Evolutionary conservation across 2,797 vertebrate species (phyloP).

Genomic region (Euphonia xanthogaster): DNA sequence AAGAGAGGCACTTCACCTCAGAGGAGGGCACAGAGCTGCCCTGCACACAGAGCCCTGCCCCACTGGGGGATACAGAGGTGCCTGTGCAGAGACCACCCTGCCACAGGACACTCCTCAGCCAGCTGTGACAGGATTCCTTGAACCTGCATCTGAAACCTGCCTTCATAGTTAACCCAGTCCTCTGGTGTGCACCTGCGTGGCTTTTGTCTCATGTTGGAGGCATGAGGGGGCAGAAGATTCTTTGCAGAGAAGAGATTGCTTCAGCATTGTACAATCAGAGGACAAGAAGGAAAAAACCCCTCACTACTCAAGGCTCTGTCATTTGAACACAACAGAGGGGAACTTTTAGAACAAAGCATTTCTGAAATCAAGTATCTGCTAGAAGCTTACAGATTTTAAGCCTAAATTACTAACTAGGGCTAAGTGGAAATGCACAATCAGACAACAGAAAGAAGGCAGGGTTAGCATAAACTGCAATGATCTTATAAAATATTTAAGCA

Average conservation of each 20-base stretch:
- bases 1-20: neutral
- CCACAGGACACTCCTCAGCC: neutral
- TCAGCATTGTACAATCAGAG: neutral
- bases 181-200: rapidly evolving
- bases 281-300: rapidly evolving
- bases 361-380: slow-evolving; percentile 17
- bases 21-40: neutral
- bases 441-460: neutral
- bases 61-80: rapidly evolving
- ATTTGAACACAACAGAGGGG: neutral
- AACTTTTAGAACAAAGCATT: neutral
- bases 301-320: neutral
- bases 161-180: rapidly evolving
- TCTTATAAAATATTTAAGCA: slow-evolving; percentile 21
- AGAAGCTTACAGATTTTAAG: slow-evolving; percentile 18
- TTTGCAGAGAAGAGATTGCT: neutral
- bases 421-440: neutral
- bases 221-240: neutral
- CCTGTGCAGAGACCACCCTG: neutral
- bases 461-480: neutral
- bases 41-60: rapidly evolving
- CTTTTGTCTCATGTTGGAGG: neutral
- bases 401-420: neutral
- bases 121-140: rapidly evolving
- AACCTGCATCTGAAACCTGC: neutral